Percentiles rank a stretch among this genome's conserved stretches.
phyloP scores from a whole-genome alignment of 2,888 invertebrate genomes.

The Hypercompe scribonia region DNA sequence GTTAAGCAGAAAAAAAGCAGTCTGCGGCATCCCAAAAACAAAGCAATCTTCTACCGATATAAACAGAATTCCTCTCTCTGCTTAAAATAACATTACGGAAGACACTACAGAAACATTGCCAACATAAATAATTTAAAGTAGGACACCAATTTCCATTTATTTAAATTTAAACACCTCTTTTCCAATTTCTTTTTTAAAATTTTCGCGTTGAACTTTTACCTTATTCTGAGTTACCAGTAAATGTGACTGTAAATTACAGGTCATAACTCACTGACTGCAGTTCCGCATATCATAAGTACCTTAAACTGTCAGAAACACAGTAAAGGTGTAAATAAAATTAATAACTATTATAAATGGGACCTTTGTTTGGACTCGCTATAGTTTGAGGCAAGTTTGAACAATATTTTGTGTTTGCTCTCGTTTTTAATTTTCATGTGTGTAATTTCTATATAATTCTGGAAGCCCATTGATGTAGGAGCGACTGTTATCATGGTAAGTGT shows the following conservation, averaged over 20 bases:
- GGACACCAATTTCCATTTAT: conserved; percentile 1
- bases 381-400: background rate
- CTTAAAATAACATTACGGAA: background rate
- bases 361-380: background rate
- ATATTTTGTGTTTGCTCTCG: background rate
- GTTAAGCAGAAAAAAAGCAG: no score
- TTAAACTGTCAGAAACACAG: conserved; percentile 42
- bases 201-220: conserved; percentile 15
- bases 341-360: background rate
- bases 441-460: background rate
- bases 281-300: conserved; percentile 37
- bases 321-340: conserved; percentile 11
- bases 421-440: background rate
- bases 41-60: background rate
- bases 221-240: conserved; percentile 21
- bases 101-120: conserved; percentile 7
- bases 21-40: no score
- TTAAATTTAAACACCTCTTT: conserved; percentile 7
- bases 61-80: background rate
- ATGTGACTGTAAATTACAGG: conserved; percentile 39
- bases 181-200: background rate
- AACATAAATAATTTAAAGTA: conserved; percentile 4
- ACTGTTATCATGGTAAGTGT: no score
- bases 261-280: conserved; percentile 40
- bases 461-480: no score